phyloP scores from a whole-genome alignment of 2,888 invertebrate species.

The Flexamia atlantica region DNA sequence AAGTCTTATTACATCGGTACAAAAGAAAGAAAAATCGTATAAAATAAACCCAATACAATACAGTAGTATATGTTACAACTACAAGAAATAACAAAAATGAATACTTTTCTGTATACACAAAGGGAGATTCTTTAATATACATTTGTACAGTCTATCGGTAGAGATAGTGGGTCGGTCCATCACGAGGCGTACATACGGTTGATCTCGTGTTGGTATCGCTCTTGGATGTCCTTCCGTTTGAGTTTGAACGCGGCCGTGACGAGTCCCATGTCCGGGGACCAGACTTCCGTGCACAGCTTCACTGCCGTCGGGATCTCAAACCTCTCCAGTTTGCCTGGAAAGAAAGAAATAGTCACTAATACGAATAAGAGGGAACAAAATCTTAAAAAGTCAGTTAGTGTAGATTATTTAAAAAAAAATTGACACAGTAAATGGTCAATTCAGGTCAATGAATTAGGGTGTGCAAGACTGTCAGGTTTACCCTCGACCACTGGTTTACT shows the following conservation, averaged over 20 bases:
- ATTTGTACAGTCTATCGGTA: background rate
- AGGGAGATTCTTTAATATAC: constrained; percentile 31
- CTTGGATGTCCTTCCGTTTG: constrained; percentile 97
- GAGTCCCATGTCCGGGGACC: constrained; percentile 98
- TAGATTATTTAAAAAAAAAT: no score
- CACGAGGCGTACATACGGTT: constrained; percentile 96
- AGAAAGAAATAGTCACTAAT: no score
- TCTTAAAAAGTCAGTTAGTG: no score
- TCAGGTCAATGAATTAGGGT: no score
- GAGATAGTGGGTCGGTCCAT: constrained; percentile 72
- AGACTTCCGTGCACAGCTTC: constrained; percentile 92
- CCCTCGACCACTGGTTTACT: no score
- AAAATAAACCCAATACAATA: constrained; percentile 34
- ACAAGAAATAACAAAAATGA: constrained; percentile 32
- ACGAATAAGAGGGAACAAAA: no score
- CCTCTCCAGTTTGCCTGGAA: constrained; percentile 91
- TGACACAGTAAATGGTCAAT: no score
- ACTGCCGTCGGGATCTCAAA: constrained; percentile 96
- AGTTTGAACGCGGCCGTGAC: constrained; percentile 99
- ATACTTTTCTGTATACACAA: constrained; percentile 34
- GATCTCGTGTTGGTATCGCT: constrained; percentile 94
- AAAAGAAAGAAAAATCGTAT: constrained; percentile 26
- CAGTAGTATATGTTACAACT: background rate
- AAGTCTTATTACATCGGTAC: constrained; percentile 41
- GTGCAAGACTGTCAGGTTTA: no score